These are phyloP conservation scores for Salvator merianae DNA, from an alignment of 2,113 vertebrate species.

Conservation along the genomic window DNA sequence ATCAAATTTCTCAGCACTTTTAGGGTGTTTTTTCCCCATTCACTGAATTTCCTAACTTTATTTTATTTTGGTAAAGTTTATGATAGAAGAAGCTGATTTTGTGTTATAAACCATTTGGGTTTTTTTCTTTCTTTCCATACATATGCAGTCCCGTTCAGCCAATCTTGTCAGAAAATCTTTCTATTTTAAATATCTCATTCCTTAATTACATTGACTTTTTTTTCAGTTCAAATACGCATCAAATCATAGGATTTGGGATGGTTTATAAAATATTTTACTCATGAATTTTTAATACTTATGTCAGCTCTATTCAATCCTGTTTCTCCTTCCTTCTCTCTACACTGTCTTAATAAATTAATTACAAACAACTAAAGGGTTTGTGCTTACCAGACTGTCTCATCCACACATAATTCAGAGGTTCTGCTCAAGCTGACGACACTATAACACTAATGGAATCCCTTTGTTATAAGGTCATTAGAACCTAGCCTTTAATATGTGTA, in stretches of 20 bases:
- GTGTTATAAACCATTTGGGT: background rate
- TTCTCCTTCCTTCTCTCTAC: slow-evolving; percentile 58
- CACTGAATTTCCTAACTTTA: slow-evolving; percentile 7
- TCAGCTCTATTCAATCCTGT: slow-evolving; percentile 34
- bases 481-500: slow-evolving; percentile 70
- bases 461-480: slow-evolving; percentile 75
- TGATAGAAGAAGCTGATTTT: background rate
- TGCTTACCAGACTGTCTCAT: slow-evolving; percentile 74
- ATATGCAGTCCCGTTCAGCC: background rate
- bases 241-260: background rate
- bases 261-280: rapidly evolving
- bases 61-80: slow-evolving; percentile 2
- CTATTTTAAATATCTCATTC: slow-evolving; percentile 29
- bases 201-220: background rate
- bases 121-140: background rate
- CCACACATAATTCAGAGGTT: slow-evolving; percentile 72
- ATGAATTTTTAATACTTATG: background rate
- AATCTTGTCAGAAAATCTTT: slow-evolving; percentile 14
- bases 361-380: slow-evolving; percentile 75
- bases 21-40: background rate
- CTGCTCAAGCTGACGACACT: slow-evolving; percentile 75
- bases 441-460: slow-evolving; percentile 74
- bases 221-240: background rate
- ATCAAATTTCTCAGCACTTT: slow-evolving; percentile 38
- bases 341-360: slow-evolving; percentile 80